These are phyloP conservation scores for Mythimna vitellina DNA, from an alignment of 2,888 invertebrate species.

Conservation along the genomic window DNA sequence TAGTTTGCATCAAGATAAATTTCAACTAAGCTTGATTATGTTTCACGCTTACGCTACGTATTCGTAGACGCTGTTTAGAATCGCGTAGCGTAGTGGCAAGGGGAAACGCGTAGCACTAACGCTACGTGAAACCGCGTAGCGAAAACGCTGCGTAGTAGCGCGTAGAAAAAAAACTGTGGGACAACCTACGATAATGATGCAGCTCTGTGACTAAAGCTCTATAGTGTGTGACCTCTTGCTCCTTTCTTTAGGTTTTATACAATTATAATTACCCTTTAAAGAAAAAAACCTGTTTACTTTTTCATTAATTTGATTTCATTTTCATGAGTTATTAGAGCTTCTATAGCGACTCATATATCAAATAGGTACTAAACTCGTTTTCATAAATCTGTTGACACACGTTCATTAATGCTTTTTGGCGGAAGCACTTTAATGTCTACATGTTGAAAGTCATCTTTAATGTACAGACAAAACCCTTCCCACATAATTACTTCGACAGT, in stretches of 20 bases:
- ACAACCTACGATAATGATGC: too few relatives aligned
- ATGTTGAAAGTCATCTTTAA: background rate
- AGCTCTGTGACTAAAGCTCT: too few relatives aligned
- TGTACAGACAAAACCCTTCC: slow-evolving; percentile 28
- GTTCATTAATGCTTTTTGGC: background rate
- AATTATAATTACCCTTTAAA: too few relatives aligned
- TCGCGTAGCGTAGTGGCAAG: slow-evolving; percentile 5
- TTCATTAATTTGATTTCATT: background rate
- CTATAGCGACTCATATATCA: too few relatives aligned
- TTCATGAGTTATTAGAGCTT: background rate
- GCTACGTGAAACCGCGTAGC: background rate
- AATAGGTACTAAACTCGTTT: background rate
- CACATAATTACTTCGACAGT: slow-evolving; percentile 42
- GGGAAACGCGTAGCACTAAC: background rate
- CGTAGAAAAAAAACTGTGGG: background rate
- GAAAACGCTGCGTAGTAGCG: background rate
- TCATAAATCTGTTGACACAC: background rate
- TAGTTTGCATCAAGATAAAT: background rate
- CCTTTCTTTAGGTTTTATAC: too few relatives aligned
- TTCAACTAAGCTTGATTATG: background rate
- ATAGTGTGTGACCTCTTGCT: too few relatives aligned
- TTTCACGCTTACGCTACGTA: background rate
- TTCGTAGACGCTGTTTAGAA: slow-evolving; percentile 1
- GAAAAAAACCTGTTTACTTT: too few relatives aligned
- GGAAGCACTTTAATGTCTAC: background rate